A percentile compares a stretch with the other conserved stretches of the same genome.
Conservation (phyloP, 92 coral and sea anemone genomes). For the Chrysogorgia sp. region DNA sequence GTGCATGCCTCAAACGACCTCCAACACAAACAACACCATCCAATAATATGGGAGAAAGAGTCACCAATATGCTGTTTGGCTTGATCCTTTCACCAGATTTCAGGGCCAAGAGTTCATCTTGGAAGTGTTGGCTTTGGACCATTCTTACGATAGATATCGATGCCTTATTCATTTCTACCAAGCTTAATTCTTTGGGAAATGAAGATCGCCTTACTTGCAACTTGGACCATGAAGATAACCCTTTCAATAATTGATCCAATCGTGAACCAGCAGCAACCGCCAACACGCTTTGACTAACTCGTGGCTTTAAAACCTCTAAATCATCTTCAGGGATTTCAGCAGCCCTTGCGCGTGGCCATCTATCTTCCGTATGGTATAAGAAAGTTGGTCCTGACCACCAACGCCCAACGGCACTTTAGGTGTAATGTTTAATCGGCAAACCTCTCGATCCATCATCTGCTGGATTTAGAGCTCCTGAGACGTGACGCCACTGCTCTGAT, state of each 20-base stretch:
- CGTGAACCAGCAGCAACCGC: constrained; percentile 1
- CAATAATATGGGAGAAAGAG: constrained; percentile 53
- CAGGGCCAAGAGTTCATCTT: constrained; percentile 56
- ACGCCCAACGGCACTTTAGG: constrained; percentile 46
- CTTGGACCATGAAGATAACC: constrained; percentile 32
- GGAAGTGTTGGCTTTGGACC: constrained; percentile 55
- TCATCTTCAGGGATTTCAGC: constrained; percentile 55
- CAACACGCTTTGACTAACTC: constrained; percentile 22
- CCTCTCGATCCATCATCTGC: constrained; percentile 54
- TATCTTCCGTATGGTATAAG: constrained; percentile 40
- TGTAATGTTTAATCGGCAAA: constrained; percentile 26
- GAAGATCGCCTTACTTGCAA: background rate
- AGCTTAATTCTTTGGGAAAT: constrained; percentile 6
- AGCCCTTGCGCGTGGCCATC: constrained; percentile 42
- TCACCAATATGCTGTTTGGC: constrained; percentile 51
- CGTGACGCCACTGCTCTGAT: constrained; percentile 49
- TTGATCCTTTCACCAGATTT: constrained; percentile 57
- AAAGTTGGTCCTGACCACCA: constrained; percentile 48
- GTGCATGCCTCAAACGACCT: constrained; percentile 59
- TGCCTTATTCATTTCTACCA: constrained; percentile 52
- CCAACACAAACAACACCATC: constrained; percentile 60
- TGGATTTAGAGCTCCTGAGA: constrained; percentile 40
- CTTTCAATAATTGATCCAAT: constrained; percentile 16
- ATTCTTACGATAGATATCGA: constrained; percentile 36
- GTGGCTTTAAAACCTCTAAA: constrained; percentile 48